These are phyloP conservation scores for Pao palembangensis DNA, from an alignment of 2,113 vertebrate species.

Conservation along the genomic window DNA sequence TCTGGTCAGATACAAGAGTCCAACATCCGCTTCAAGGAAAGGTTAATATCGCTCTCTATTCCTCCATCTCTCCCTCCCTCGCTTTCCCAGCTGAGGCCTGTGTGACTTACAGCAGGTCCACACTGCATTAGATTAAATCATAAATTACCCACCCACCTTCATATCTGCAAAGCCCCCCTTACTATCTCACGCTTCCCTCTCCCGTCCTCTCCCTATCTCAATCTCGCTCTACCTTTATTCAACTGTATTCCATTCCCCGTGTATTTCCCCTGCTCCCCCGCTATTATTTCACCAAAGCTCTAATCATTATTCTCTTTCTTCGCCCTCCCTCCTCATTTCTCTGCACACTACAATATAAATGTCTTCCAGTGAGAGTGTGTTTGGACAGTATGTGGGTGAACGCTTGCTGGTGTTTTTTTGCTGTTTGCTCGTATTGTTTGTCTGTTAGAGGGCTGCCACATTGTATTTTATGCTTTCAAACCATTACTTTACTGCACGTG, in stretches of 20 bases:
- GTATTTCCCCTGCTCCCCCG: conserved; percentile 57
- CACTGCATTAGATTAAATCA: conserved; percentile 99
- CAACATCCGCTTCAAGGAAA: conserved; percentile 63
- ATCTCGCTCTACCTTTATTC: conserved; percentile 53
- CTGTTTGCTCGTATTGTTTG: conserved; percentile 5
- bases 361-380: conserved; percentile 29
- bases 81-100: conserved; percentile 81
- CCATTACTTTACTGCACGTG: not conserved
- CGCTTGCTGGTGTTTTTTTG: conserved; percentile 12
- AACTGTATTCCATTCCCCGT: conserved; percentile 63
- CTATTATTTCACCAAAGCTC: conserved; percentile 62
- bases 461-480: not conserved
- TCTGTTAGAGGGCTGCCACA: conserved; percentile 1
- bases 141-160: conserved; percentile 92
- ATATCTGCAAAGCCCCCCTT: conserved; percentile 86
- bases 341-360: conserved; percentile 42
- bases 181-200: conserved; percentile 56
- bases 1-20: conserved; percentile 68
- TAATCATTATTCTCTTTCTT: conserved; percentile 66
- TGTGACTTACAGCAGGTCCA: conserved; percentile 97
- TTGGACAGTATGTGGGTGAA: conserved; percentile 40
- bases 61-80: conserved; percentile 55
- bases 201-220: conserved; percentile 57
- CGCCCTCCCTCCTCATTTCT: conserved; percentile 20
- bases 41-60: conserved; percentile 70